These are phyloP conservation scores for Papilio gigon DNA, from an alignment of 2,888 invertebrate species.

Conservation along the genomic window DNA sequence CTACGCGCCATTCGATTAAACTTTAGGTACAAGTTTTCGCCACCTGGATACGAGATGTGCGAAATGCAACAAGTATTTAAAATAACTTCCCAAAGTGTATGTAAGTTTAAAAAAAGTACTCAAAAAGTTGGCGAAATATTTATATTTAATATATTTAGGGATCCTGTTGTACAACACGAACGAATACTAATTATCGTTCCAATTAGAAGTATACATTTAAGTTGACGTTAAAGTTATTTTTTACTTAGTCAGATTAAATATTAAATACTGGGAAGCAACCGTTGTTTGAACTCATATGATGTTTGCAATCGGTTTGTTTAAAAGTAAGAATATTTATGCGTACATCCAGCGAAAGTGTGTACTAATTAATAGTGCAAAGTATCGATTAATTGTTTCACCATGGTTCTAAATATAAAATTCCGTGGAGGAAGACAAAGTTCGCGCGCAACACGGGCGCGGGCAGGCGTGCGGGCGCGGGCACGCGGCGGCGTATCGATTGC, in stretches of 20 bases:
- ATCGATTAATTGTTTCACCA: slow-evolving; percentile 81
- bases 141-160: not conserved
- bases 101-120: not conserved
- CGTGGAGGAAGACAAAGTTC: slow-evolving; percentile 81
- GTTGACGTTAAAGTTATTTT: not conserved
- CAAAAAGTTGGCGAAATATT: not conserved
- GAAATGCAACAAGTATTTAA: slow-evolving; percentile 30
- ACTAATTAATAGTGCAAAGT: slow-evolving; percentile 80
- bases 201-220: not conserved
- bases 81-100: not conserved
- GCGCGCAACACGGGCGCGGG: slow-evolving; percentile 80
- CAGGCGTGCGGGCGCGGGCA: slow-evolving; percentile 66
- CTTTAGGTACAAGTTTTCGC: slow-evolving; percentile 68
- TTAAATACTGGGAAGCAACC: not conserved
- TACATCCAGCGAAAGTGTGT: slow-evolving; percentile 65
- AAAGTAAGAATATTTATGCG: slow-evolving; percentile 31
- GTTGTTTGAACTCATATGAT: not conserved
- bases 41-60: slow-evolving; percentile 47
- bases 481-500: slow-evolving; percentile 79
- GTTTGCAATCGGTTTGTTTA: not conserved
- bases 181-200: not conserved
- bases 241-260: not conserved
- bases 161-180: not conserved
- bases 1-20: slow-evolving; percentile 79
- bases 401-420: slow-evolving; percentile 82